Conservation (phyloP, 37 sponge, comb jelly and placozoan genomes). For the Corticium candelabrum region DNA sequence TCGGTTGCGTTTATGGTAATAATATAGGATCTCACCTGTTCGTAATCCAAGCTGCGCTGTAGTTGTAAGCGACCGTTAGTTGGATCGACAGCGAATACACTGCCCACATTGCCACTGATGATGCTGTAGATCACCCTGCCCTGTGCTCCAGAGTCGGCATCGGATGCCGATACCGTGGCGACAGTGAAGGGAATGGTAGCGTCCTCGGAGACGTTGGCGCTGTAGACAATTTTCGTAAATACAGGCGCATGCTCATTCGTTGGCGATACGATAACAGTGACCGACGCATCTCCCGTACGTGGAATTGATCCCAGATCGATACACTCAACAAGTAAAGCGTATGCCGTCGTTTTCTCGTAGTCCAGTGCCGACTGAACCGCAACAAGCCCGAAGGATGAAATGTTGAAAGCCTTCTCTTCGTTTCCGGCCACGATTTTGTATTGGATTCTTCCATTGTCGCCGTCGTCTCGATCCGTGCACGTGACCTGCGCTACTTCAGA, state of each 20-base stretch:
- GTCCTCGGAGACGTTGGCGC: neutral
- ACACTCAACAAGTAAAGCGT: neutral
- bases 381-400: neutral
- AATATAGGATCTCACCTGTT: neutral
- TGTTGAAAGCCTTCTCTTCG: neutral
- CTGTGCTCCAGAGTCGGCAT: neutral
- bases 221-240: constrained; percentile 3
- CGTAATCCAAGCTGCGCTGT: neutral
- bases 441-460: neutral
- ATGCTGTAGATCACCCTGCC: constrained; percentile 3
- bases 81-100: neutral
- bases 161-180: neutral
- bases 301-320: neutral
- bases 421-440: constrained; percentile 3
- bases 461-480: constrained; percentile 47
- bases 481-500: neutral
- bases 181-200: neutral
- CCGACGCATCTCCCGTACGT: neutral
- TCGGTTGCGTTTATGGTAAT: neutral
- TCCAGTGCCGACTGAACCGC: neutral
- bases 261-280: neutral
- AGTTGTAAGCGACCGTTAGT: neutral
- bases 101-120: neutral
- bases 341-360: neutral
- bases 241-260: constrained; percentile 3